Percentiles rank a stretch among this genome's conserved stretches.
These are phyloP conservation scores for Oceanites oceanicus DNA, from an alignment of 2,113 vertebrate species.

Conservation along the genomic window DNA sequence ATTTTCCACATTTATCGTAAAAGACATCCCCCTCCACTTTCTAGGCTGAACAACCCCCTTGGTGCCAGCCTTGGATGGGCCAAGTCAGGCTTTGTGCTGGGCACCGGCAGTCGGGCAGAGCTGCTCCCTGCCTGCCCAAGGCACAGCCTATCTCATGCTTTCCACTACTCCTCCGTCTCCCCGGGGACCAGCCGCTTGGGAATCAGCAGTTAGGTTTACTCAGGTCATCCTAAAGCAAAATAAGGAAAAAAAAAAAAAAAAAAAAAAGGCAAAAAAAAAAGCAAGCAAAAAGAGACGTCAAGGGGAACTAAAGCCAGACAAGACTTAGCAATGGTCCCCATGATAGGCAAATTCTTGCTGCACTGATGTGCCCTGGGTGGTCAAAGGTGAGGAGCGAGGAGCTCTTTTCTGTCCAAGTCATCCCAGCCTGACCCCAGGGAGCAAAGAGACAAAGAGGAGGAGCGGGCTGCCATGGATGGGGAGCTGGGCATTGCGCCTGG, in stretches of 20 bases:
- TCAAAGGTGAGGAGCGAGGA: neutral
- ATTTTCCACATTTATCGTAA: neutral
- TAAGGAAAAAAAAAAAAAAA: neutral
- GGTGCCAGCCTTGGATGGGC: neutral
- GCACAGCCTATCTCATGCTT: fast-evolving
- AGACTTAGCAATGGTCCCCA: neutral
- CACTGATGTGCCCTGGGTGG: neutral
- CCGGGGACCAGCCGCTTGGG: neutral
- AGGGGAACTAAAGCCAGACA: neutral
- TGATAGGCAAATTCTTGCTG: neutral
- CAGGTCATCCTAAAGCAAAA: neutral
- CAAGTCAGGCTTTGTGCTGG: neutral
- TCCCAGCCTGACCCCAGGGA: neutral
- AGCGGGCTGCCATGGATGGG: neutral
- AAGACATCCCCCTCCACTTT: neutral
- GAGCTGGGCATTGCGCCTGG: neutral
- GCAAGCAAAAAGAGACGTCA: neutral
- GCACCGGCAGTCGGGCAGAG: neutral
- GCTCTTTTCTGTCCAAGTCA: neutral
- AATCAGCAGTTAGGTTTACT: neutral
- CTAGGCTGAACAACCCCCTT: neutral
- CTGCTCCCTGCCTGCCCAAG: neutral
- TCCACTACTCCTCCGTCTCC: neutral
- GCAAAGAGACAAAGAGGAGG: neutral
- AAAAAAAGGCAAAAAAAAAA: no score